Base-by-base conservation (phyloP, 2,113 vertebrate genomes). In the Myotis brandtii region DNA sequence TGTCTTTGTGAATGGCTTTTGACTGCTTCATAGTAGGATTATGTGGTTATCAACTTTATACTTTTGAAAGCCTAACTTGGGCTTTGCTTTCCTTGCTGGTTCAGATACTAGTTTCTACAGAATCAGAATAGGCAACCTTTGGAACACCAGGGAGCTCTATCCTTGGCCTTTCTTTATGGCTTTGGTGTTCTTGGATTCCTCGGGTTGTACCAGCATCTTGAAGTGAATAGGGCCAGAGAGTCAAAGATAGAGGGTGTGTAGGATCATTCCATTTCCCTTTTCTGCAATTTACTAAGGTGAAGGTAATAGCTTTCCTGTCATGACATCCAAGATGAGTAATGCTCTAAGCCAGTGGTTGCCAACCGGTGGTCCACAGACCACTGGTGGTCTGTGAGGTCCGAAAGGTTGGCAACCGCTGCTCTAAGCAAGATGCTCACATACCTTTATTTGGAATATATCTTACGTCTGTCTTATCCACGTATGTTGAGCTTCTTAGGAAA, bases 401-500 rank as follows among this genome's bases (percentile, higher is more conserved):
- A 27, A 27, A 62, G 25, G 59, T 62, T 62, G 59, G 9, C 10
- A 9, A 62, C 59, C 25, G 59, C 59, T 89, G n/a, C 27, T 85
- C 85, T 81, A 34, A 10, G 20, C 4, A 94, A 75, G 92, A 90
- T 77, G 30, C 10, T 93, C 21, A 64, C 10, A 69, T 12, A 81
- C 30, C 6, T 88, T 4, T 75, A 79, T 93, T 84, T 91, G n/a
- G 87, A 75, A 83, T 86, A 32, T 40, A 20, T 87, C 62, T 85
- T 82, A 34, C 9, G 27, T 90, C 20, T 94, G 14, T 77, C 46
- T 87, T 96, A 87, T 40, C 72, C 14, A 32, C 14, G 54, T 86
- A 6, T 94, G 91, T 86, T 94, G 43, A 54, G 6, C 73, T 96
- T 43, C 86, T 97, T 86, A 88, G 64, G 27, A 93, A 94, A 25